Base-by-base conservation (phyloP, 2,113 vertebrate genomes). In the Sphaerodactylus townsendi region DNA sequence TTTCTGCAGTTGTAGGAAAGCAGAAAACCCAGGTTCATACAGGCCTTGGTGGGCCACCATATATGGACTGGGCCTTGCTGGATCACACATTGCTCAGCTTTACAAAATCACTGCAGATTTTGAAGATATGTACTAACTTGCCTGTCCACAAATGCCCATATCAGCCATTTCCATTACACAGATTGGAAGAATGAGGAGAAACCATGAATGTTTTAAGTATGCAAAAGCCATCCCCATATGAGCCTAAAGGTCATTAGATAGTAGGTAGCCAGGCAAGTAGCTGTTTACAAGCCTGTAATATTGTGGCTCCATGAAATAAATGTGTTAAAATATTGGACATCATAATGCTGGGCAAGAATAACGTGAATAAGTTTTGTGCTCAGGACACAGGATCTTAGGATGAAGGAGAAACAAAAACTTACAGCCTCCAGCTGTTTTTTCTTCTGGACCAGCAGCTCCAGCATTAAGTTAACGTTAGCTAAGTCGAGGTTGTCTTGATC, bases 381-480 rank as follows among this genome's bases (percentile, higher is more conserved):
- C 70, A 74, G 37, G 72, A 48, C 21, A 50, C 30, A 56, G 59
- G 46, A 21, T n/a, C n/a, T n/a, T n/a, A n/a, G n/a, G n/a, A n/a
- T n/a, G n/a, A n/a, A n/a, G n/a, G n/a, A n/a, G n/a, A n/a, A n/a
- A n/a, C n/a, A n/a, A 74, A 59, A 83, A 93, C 98, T 96, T 94
- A 99, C 99, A 82, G 98, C 98, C 94, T 99, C 99, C 89, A 99
- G 94, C 88, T 99, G 98, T 90, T 99, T 98, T 92, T 99, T 99
- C 95, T 99, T 99, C 93, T 99, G 99, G 41, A 99, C 96, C 86
- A 99, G 94, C 48, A 99, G 94, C 91, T 99, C 98, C 92, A 99
- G 94, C 98, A 99, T 99, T 82, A 99, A 96, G 89, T 99, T 99
- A 86, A 99, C 98, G 90, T 99, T 99, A 30, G 99, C 98, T 85